Base-by-base conservation (phyloP, 2,113 vertebrate genomes). In the Hiodon alosoides region DNA sequence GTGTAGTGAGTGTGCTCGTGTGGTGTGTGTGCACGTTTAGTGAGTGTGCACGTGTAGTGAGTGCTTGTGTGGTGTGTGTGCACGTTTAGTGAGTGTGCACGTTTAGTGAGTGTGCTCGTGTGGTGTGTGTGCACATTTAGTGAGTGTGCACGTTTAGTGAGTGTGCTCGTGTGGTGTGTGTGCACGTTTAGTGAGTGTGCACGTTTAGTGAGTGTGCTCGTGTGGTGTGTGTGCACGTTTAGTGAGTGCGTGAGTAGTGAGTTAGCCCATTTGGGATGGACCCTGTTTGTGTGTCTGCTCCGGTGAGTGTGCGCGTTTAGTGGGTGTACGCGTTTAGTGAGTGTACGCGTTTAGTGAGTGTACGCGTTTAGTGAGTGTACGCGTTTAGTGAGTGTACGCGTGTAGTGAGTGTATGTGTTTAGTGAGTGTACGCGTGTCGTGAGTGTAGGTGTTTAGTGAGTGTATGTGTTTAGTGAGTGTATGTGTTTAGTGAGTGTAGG, bases 101-200 rank as follows among this genome's bases (percentile, higher is more conserved):
- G n/a, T 10, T 10, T 4, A 4, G 59, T 60, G 59, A 14, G 59
- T 60, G 59, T 60, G 59, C 2, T 1, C n/a, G 72, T 53, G 46
- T 73, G n/a, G 72, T 73, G 10, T 3, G 13, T 59, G 55, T 71
- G 13, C 67, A n/a, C 11, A 7, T 68, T 72, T 31, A 31, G 31
- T 57, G 7, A 7, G 31, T 16, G 7, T n/a, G 14, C 14, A 46
- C 48, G 57, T 54, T 31, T n/a, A 62, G 14, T 73, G 14, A 3
- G 10, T 77, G 14, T 77, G 68, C n/a, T n/a, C 68, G 59, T 69
- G 4, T 31, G 11, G 61, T 8, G n/a, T 4, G 17, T 16, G 59
- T 31, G 51, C 54, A 3, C 5, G 60, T 16, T 2, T 51, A 2
- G 67, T 68, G 7, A 3, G 67, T 48, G 67, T 48, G 47, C 10